Conservation (phyloP, 1,140 invertebrate species). For the Eumeta japonica region DNA sequence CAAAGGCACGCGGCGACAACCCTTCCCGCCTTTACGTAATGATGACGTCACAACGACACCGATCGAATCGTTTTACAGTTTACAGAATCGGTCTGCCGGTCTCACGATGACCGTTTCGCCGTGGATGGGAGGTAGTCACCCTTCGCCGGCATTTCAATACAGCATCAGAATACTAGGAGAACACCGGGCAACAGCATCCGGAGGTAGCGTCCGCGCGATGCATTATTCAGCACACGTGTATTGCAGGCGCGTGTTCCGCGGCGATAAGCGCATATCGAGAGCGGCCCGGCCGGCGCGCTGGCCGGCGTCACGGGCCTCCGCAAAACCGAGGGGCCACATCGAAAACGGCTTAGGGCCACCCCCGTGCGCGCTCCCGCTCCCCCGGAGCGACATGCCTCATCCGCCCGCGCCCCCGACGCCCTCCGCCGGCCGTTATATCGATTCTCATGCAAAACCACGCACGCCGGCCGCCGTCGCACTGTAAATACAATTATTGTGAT, state of each 20-base stretch:
- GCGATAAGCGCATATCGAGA: slow-evolving; percentile 43
- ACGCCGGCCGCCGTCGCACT: too few species aligned
- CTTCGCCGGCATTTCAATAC: slow-evolving; percentile 10
- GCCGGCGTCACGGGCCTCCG: too few species aligned
- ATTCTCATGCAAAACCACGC: slow-evolving; percentile 56
- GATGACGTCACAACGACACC: too few species aligned
- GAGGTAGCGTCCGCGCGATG: slow-evolving; percentile 29
- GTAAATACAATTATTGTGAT: too few species aligned
- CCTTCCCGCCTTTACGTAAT: too few species aligned
- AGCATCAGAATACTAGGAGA: slow-evolving; percentile 34
- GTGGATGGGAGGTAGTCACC: not conserved
- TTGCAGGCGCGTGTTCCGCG: slow-evolving; percentile 42
- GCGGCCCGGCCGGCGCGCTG: slow-evolving; percentile 25
- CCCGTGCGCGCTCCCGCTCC: slow-evolving; percentile 40
- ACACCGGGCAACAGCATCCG: slow-evolving; percentile 53
- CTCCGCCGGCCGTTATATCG: slow-evolving; percentile 31
- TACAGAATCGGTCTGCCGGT: not conserved
- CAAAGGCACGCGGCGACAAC: too few species aligned
- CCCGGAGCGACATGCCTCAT: slow-evolving; percentile 46
- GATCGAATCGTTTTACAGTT: not conserved
- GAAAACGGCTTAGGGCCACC: slow-evolving; percentile 55
- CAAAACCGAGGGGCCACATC: slow-evolving; percentile 50
- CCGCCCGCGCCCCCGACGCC: slow-evolving; percentile 18
- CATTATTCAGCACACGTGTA: slow-evolving; percentile 47
- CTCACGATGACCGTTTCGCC: not conserved